phyloP scores from a whole-genome alignment of 2,113 vertebrate species.

The Tapirus terrestris region DNA sequence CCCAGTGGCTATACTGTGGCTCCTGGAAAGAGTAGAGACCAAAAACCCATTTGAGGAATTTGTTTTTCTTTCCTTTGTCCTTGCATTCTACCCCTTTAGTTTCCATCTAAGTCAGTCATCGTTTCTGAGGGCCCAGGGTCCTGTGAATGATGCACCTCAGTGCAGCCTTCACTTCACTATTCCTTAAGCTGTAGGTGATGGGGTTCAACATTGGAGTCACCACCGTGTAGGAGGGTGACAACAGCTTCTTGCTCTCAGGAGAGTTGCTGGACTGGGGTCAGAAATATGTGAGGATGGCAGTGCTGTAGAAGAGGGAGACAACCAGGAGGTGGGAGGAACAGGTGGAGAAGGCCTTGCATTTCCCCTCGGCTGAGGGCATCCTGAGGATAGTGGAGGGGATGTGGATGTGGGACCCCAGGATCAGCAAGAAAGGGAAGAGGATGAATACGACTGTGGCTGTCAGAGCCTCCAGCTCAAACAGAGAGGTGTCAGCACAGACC shows the following conservation, averaged over 20 bases:
- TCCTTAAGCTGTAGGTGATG: slow-evolving; percentile 82
- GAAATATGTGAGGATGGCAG: slow-evolving; percentile 80
- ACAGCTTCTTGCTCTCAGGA: slow-evolving; percentile 77
- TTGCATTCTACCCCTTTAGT: background rate
- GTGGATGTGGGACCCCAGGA: slow-evolving; percentile 75
- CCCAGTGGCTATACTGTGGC: background rate
- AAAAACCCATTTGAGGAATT: background rate
- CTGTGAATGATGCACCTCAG: slow-evolving; percentile 27
- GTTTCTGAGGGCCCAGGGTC: slow-evolving; percentile 7
- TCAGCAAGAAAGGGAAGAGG: slow-evolving; percentile 79
- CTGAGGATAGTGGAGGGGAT: slow-evolving; percentile 78
- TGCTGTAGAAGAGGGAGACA: slow-evolving; percentile 82
- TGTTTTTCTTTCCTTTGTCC: background rate
- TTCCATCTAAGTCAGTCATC: background rate
- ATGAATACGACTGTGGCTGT: slow-evolving; percentile 78
- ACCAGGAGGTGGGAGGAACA: slow-evolving; percentile 83
- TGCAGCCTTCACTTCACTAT: slow-evolving; percentile 79
- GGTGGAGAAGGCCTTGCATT: slow-evolving; percentile 79
- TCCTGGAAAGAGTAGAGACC: background rate
- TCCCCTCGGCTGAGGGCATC: slow-evolving; percentile 77
- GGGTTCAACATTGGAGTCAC: slow-evolving; percentile 82
- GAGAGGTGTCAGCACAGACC: slow-evolving; percentile 77
- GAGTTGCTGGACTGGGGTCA: slow-evolving; percentile 72
- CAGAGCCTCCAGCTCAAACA: slow-evolving; percentile 80
- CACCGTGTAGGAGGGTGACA: slow-evolving; percentile 80